Percentiles rank a stretch among this genome's conserved stretches.
Conservation (phyloP, 2,888 invertebrate genomes). For the Limnephilus lunatus region DNA sequence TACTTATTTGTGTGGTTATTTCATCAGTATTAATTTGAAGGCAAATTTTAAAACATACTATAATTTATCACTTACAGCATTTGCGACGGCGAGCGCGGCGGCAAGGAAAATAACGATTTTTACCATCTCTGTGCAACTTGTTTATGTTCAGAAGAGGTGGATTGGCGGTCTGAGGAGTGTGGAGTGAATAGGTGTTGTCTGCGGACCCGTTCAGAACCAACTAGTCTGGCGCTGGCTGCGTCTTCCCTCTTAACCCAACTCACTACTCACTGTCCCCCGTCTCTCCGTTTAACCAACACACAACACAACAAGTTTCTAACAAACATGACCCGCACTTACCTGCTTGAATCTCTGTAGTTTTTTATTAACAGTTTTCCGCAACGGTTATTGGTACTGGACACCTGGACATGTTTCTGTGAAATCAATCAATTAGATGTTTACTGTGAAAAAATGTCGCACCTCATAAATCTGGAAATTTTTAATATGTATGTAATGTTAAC, state of each 20-base stretch:
- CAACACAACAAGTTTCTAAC: neutral
- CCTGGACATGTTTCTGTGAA: neutral
- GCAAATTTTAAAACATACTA: neutral
- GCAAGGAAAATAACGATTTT: neutral
- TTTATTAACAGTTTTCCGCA: neutral
- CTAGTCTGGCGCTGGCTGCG: neutral
- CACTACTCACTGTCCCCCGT: neutral
- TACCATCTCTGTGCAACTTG: neutral
- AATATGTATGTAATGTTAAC: neutral
- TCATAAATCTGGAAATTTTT: neutral
- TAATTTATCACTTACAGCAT: neutral
- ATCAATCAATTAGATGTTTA: neutral
- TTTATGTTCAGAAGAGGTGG: neutral
- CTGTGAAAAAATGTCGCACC: neutral
- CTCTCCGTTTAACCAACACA: neutral
- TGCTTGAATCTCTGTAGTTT: neutral
- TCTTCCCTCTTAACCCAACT: neutral
- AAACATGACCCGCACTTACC: neutral
- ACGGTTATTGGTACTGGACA: neutral
- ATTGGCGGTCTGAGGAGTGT: too few species aligned
- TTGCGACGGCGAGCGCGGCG: neutral
- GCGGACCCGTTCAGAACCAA: neutral
- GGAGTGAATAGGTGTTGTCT: neutral
- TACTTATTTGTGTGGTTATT: neutral
- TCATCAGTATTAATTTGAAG: neutral